phyloP scores from a whole-genome alignment of 2,797 vertebrate species.

The Xerus rutilus region DNA sequence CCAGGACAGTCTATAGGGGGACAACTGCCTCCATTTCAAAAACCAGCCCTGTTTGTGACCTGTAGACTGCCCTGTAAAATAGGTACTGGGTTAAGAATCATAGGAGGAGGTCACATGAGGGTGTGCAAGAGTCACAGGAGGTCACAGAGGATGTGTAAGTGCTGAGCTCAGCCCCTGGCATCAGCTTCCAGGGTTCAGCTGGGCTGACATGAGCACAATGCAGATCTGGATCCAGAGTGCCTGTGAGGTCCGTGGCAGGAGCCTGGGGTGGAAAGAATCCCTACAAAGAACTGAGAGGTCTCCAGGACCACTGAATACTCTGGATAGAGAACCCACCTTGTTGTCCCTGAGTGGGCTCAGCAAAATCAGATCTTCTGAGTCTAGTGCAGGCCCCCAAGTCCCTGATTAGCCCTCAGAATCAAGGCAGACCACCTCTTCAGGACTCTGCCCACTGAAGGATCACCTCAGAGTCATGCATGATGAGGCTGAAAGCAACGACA shows the following conservation, averaged over 20 bases:
- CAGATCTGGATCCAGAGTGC: background rate
- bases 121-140: background rate
- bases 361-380: background rate
- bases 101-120: too few relatives aligned
- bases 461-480: background rate
- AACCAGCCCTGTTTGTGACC: too few relatives aligned
- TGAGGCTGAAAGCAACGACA: accelerated
- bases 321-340: background rate
- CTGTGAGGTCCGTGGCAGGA: too few relatives aligned
- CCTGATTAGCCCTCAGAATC: too few relatives aligned
- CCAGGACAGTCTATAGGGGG: accelerated
- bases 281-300: background rate
- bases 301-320: too few relatives aligned
- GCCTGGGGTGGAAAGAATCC: background rate
- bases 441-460: background rate
- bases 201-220: background rate
- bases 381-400: background rate
- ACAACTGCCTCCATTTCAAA: too few relatives aligned
- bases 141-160: accelerated
- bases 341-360: background rate
- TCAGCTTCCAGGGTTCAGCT: background rate
- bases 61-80: accelerated
- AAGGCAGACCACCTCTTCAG: background rate
- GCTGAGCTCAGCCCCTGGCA: accelerated
- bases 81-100: background rate